Base-by-base conservation (phyloP, 2,888 invertebrate species). In the Colostygia pectinataria region DNA sequence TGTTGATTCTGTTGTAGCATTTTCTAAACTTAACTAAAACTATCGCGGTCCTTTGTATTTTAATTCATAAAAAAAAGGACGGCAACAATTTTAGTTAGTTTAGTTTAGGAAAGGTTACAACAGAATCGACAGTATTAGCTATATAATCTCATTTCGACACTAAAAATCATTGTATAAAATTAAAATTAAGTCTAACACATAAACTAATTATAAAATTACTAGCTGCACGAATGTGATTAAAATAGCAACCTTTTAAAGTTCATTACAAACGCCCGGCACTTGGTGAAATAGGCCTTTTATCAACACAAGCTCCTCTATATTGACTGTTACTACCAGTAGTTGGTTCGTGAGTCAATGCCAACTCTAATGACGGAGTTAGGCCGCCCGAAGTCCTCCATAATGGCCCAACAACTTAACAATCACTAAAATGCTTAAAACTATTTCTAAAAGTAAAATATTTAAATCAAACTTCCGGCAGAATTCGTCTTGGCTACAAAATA, bases 401-500 rank as follows among this genome's bases (percentile, higher is more conserved):
- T n/a, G n/a, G n/a, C n/a, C n/a, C n/a, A n/a, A n/a, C n/a, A n/a
- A n/a, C 27, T 8, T 18, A n/a, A 3, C n/a, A 59, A 31, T 37
- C 15, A 32, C 15, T 60, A 55, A 57, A 57, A 54, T 57, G 61
- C 10, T 29, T 55, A 56, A 63, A 67, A 38, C 50, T 25, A 38
- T 12, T 14, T 47, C 59, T 61, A 71, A 63, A 61, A 76, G 71
- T 77, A 75, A 73, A 72, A 55, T 71, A 42, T 25, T 20, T 5
- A 14, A 28, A 40, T n/a, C 15, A n/a, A n/a, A n/a, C n/a, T n/a
- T n/a, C n/a, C 71, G 76, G 77, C 78, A 69, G 63, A 70, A 69
- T 65, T 56, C n/a, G 66, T 66, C 67, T 60, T 6, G 13, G 71
- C 86, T 88, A 87, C 82, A 75, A 77, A 86, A 85, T 82, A 87